Evolutionary conservation across 2,888 invertebrate species (phyloP).

Genomic region (Taenaris catops): DNA sequence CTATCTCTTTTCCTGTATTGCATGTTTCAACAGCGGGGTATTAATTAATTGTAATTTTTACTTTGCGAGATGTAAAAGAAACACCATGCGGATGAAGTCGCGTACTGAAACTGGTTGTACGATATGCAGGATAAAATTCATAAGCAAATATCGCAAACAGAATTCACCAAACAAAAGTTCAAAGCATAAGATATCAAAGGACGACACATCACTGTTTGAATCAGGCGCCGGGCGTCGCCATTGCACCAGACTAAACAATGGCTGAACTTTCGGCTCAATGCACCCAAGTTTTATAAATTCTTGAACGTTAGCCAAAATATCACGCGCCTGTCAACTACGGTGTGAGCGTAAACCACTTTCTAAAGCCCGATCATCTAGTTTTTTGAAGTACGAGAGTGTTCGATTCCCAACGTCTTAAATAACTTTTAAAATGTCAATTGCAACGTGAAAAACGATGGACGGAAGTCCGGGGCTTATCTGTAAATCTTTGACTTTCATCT

Average conservation of each 20-base stretch:
- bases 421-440: slow-evolving; percentile 29
- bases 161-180: slow-evolving; percentile 5
- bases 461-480: slow-evolving; percentile 19
- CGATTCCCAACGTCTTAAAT: slow-evolving; percentile 19
- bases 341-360: slow-evolving; percentile 26
- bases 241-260: slow-evolving; percentile 36
- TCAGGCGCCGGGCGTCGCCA: slow-evolving; percentile 13
- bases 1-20: no score
- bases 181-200: slow-evolving; percentile 4
- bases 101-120: no score
- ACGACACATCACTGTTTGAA: slow-evolving; percentile 3
- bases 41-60: no score
- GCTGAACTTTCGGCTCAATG: slow-evolving; percentile 32
- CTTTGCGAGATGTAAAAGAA: no score
- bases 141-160: slow-evolving; percentile 1
- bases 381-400: slow-evolving; percentile 13
- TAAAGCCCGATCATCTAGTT: slow-evolving; percentile 28
- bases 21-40: no score
- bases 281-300: slow-evolving; percentile 24
- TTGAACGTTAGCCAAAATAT: slow-evolving; percentile 25
- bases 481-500: slow-evolving; percentile 19
- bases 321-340: slow-evolving; percentile 9
- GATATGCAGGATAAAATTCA: no score
- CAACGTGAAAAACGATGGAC: slow-evolving; percentile 17
- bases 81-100: no score